These are phyloP conservation scores for Pristionchus arcanus DNA, from an alignment of 2,888 invertebrate genomes.

Conservation along the genomic window DNA sequence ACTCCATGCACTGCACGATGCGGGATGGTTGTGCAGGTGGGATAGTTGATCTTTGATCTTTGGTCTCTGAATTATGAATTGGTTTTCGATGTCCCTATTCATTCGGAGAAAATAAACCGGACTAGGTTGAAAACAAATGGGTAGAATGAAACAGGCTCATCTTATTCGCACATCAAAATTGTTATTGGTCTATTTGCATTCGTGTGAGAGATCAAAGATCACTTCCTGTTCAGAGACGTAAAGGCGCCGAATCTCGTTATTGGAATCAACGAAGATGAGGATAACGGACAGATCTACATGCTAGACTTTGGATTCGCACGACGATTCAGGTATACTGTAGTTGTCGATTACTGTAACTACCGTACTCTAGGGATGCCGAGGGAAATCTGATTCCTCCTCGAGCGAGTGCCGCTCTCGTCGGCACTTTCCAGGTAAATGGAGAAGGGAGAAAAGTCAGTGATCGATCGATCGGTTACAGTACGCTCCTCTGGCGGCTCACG, in stretches of 20 bases:
- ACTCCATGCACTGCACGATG: constrained; percentile 67
- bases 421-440: constrained; percentile 67
- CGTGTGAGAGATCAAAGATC: not conserved
- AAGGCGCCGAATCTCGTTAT: constrained; percentile 74
- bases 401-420: constrained; percentile 70
- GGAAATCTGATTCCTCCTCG: constrained; percentile 71
- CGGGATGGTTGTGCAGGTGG: constrained; percentile 66
- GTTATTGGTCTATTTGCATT: not conserved
- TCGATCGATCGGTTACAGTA: constrained; percentile 57
- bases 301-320: constrained; percentile 73
- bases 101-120: too few species aligned
- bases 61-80: too few species aligned
- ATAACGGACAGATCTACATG: constrained; percentile 69
- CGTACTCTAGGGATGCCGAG: constrained; percentile 63
- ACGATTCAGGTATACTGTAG: constrained; percentile 59
- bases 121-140: too few species aligned
- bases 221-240: constrained; percentile 62
- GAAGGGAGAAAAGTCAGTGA: not conserved
- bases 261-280: constrained; percentile 65
- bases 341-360: not conserved
- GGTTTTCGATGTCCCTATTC: not conserved
- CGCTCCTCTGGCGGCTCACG: constrained; percentile 69
- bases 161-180: not conserved
- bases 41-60: not conserved
- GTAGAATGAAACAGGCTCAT: too few species aligned